phyloP scores from a whole-genome alignment of 2,113 vertebrate species.

The Cyanoliseus patagonus region DNA sequence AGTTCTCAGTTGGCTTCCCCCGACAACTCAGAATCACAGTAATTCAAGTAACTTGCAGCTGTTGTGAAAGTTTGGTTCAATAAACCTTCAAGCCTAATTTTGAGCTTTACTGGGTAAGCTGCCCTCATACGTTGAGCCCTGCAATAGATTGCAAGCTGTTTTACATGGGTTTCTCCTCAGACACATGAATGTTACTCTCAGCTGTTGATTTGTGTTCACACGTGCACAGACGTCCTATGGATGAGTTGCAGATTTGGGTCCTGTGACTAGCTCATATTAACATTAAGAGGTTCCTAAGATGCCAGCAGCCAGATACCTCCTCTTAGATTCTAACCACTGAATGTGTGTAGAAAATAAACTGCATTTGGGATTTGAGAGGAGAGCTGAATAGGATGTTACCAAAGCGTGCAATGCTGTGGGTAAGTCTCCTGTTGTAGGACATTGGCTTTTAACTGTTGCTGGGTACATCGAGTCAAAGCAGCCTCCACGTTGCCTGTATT shows the following conservation, averaged over 20 bases:
- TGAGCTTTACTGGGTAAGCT: not conserved
- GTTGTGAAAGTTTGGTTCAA: not conserved
- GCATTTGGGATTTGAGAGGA: not conserved
- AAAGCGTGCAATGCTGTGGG: not conserved
- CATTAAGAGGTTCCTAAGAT: not conserved
- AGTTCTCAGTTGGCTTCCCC: not conserved
- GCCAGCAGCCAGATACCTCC: not conserved
- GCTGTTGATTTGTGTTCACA: not conserved
- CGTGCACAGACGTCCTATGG: not conserved
- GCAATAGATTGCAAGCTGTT: not conserved
- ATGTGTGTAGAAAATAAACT: not conserved
- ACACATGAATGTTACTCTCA: not conserved
- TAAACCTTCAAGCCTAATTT: not conserved
- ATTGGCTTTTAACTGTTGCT: not conserved
- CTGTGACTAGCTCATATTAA: not conserved
- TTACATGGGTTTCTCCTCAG: not conserved
- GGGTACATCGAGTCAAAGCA: not conserved
- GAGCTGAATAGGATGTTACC: not conserved
- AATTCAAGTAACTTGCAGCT: not conserved
- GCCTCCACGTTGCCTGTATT: not conserved
- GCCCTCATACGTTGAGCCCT: not conserved
- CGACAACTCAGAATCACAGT: not conserved
- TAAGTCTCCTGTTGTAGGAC: not conserved
- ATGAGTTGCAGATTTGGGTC: not conserved
- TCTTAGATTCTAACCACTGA: not conserved